These are phyloP conservation scores for Erpornis zantholeuca DNA, from an alignment of 2,113 vertebrate genomes.

Conservation along the genomic window DNA sequence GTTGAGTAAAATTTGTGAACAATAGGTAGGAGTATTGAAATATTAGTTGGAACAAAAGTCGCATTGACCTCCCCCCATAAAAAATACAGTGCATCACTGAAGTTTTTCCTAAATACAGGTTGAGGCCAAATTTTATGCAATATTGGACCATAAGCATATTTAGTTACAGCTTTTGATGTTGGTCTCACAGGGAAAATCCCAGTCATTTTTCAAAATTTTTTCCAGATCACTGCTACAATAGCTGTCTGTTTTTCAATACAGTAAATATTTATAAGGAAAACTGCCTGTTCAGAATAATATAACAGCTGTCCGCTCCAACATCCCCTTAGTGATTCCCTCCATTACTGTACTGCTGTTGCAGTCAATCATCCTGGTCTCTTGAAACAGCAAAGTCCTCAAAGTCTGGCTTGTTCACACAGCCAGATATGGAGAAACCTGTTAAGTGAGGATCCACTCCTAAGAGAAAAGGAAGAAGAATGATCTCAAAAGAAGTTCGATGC, in stretches of 20 bases:
- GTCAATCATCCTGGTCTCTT: slow-evolving; percentile 50
- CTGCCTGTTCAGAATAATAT: slow-evolving; percentile 24
- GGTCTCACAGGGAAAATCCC: slow-evolving; percentile 26
- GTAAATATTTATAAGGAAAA: slow-evolving; percentile 64
- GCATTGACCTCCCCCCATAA: neutral
- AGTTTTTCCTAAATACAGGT: neutral
- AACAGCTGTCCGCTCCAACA: slow-evolving; percentile 30
- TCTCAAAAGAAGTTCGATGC: neutral
- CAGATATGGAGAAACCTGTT: slow-evolving; percentile 17
- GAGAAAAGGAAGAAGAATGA: neutral
- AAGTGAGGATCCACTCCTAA: neutral
- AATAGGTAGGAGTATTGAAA: neutral
- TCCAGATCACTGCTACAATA: slow-evolving; percentile 34
- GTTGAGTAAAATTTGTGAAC: neutral
- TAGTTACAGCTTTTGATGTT: slow-evolving; percentile 42
- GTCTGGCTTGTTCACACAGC: slow-evolving; percentile 1
- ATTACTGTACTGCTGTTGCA: slow-evolving; percentile 58
- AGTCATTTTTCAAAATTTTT: slow-evolving; percentile 33
- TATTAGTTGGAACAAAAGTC: neutral
- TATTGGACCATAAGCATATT: slow-evolving; percentile 33
- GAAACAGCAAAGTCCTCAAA: slow-evolving; percentile 50
- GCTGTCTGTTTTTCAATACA: slow-evolving; percentile 50
- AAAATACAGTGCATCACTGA: neutral
- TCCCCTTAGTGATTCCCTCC: slow-evolving; percentile 22
- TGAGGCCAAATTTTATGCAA: slow-evolving; percentile 36